phyloP scores from a whole-genome alignment of 2,888 invertebrate species.

The Pollenia griseotomentosa region DNA sequence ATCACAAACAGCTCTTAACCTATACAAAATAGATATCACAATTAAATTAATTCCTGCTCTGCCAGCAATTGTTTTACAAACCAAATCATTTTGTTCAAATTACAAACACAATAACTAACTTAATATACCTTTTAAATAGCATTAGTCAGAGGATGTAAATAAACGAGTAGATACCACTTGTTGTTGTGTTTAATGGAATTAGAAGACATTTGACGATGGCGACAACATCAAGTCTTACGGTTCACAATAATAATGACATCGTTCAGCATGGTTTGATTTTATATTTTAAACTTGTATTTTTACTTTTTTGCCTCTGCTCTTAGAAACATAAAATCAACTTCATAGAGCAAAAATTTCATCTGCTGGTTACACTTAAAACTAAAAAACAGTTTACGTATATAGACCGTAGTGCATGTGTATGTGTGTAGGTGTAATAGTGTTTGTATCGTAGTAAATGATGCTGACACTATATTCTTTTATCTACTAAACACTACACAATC shows the following conservation, averaged over 20 bases:
- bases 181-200: slow-evolving; percentile 75
- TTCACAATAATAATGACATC: slow-evolving; percentile 65
- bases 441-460: slow-evolving; percentile 65
- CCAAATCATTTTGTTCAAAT: no score
- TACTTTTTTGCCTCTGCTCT: neutral
- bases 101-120: neutral
- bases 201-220: slow-evolving; percentile 70
- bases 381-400: slow-evolving; percentile 30
- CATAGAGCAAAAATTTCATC: slow-evolving; percentile 20
- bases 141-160: neutral
- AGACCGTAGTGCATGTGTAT: neutral
- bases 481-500: slow-evolving; percentile 54
- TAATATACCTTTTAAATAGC: neutral
- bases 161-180: slow-evolving; percentile 21
- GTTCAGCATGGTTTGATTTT: slow-evolving; percentile 67
- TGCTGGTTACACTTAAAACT: slow-evolving; percentile 46
- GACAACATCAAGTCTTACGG: slow-evolving; percentile 69
- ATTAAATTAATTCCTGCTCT: no score
- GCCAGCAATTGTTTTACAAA: no score
- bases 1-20: no score
- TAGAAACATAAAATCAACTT: slow-evolving; percentile 14
- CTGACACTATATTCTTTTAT: slow-evolving; percentile 69
- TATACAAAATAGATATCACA: no score
- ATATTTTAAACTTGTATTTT: slow-evolving; percentile 41
- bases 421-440: slow-evolving; percentile 9